These are phyloP conservation scores for Jordanella pulchra DNA, from an alignment of 2,797 vertebrate species.

Conservation along the genomic window DNA sequence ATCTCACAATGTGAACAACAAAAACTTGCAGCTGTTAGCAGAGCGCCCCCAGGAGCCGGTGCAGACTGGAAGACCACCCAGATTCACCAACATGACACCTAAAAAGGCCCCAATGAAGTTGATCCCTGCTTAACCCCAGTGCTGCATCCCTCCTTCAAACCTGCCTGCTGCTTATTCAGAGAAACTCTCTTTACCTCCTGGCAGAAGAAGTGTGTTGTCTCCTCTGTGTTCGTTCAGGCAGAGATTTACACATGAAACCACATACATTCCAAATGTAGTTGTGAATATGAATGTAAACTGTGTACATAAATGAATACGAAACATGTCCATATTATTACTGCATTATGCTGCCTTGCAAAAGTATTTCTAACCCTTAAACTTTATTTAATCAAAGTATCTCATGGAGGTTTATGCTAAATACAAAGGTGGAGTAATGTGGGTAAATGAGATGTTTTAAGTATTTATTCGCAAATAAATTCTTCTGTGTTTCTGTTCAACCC, in stretches of 20 bases:
- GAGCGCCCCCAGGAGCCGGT: conserved; percentile 49
- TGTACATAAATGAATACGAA: conserved; percentile 62
- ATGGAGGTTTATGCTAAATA: not conserved
- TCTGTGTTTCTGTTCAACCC: too few species aligned
- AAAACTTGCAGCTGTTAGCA: conserved; percentile 57
- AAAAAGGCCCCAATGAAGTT: conserved; percentile 55
- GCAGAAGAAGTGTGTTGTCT: conserved; percentile 46
- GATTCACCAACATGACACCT: conserved; percentile 53
- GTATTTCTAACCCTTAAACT: not conserved
- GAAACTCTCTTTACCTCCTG: conserved; percentile 48
- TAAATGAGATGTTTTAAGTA: too few species aligned
- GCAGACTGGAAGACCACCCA: conserved; percentile 61
- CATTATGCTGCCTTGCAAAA: conserved; percentile 29
- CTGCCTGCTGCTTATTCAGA: conserved; percentile 52
- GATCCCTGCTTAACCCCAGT: conserved; percentile 44
- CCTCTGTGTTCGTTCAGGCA: conserved; percentile 32
- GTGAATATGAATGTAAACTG: conserved; percentile 53
- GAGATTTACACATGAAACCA: conserved; percentile 27
- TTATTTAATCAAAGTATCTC: not conserved
- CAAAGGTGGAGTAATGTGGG: not conserved
- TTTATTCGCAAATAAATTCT: too few species aligned
- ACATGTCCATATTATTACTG: conserved; percentile 52
- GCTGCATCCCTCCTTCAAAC: conserved; percentile 47
- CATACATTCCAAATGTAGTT: conserved; percentile 60
- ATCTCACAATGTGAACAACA: conserved; percentile 22